These are phyloP conservation scores for Spea bombifrons DNA, from an alignment of 2,113 vertebrate genomes.

Conservation along the genomic window DNA sequence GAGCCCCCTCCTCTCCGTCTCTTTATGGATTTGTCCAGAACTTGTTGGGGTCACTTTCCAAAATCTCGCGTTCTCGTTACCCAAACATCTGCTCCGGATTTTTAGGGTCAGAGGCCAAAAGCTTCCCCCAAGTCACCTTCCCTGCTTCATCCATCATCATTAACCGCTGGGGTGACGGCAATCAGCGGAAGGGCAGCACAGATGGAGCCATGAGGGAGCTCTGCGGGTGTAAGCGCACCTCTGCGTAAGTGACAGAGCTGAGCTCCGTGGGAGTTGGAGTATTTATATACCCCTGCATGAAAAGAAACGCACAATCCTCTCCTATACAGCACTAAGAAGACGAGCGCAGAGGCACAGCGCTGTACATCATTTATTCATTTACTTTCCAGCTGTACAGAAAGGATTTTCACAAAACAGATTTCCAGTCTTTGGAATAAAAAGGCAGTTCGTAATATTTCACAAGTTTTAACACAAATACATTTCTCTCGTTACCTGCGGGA, in stretches of 20 bases:
- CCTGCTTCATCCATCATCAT: constrained; percentile 49
- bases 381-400: neutral
- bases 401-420: neutral
- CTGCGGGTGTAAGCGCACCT: neutral
- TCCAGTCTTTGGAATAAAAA: neutral
- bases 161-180: constrained; percentile 4
- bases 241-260: no score
- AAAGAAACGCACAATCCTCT: no score
- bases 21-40: no score
- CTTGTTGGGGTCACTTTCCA: constrained; percentile 41
- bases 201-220: neutral
- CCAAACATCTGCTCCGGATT: constrained; percentile 56
- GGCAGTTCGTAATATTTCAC: neutral
- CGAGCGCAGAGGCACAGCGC: neutral
- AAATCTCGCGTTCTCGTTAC: constrained; percentile 30
- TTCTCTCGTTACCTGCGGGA: no score
- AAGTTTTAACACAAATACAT: no score
- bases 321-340: no score
- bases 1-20: no score
- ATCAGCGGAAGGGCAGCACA: constrained; percentile 18
- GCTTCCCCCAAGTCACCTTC: constrained; percentile 33
- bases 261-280: no score
- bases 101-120: constrained; percentile 50
- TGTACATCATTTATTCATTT: neutral
- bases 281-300: no score